Base-by-base conservation (phyloP, 2,113 vertebrate genomes). In the Pogona vitticeps region DNA sequence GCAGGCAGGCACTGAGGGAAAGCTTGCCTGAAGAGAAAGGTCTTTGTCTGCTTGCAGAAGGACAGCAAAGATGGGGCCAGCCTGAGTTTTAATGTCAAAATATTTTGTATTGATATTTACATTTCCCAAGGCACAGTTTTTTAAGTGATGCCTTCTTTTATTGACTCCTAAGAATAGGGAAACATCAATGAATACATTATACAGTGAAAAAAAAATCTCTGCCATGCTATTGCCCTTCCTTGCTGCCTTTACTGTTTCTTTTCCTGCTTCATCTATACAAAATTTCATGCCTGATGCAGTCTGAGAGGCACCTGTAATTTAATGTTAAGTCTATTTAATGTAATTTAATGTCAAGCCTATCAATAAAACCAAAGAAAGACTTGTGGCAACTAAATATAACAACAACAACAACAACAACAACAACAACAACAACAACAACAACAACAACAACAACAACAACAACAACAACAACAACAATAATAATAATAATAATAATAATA, bases 21-120 rank as follows among this genome's bases (percentile, higher is more conserved):
- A 52, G 46, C 46, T 52, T 52, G 46, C 46, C 46, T 52, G 46
- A 52, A 52, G 46, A 52, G 46, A 52, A 52, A 52, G 46, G 46
- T 52, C 46, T 52, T 10, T 52, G 46, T 10, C 46, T 52, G 10
- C 46, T 52, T 52, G 5, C 10, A 6, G 46, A 52, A 52, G 46
- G 46, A 52, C 46, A 52, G 10, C 10, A 10, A 52, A 52, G 46
- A 52, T 5, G 46, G 46, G 46, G 46, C 46, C 10, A 6, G 46
- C 46, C 46, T 52, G 46, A 5, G 10, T 52, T 5, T 70, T 2
- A 77, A 2, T 2, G 83, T 0, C 0, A 42, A 52, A 1, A 1
- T 20, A 18, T 81, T 1, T 33, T 86, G 6, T 33, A 70, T 76
- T 77, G 80, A 70, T 77, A 82, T 67, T 86, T 36, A 61, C n/a